These are phyloP conservation scores for Nasonia giraulti DNA, from an alignment of 1,140 invertebrate species.

Conservation along the genomic window DNA sequence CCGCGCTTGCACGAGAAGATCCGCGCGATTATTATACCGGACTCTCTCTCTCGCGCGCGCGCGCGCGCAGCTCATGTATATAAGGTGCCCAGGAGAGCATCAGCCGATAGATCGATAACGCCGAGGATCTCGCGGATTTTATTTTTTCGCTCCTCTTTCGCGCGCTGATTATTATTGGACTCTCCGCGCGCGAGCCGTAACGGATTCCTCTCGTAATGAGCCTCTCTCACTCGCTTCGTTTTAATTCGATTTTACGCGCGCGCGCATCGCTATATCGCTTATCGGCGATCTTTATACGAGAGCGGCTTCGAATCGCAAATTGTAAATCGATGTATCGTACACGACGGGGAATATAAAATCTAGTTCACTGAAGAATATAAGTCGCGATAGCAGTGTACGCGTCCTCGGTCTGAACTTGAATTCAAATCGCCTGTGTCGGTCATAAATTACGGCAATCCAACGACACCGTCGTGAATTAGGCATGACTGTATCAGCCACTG, in stretches of 20 bases:
- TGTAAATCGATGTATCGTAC: no score
- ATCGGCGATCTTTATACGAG: no score
- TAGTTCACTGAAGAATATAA: not conserved
- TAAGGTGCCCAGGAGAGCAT: not conserved
- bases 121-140: not conserved
- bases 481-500: constrained; percentile 5
- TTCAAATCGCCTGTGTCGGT: not conserved
- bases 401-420: not conserved
- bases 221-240: not conserved
- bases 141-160: not conserved
- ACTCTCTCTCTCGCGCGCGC: not conserved
- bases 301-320: no score
- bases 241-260: not conserved
- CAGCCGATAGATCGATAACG: constrained; percentile 31
- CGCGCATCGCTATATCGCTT: not conserved
- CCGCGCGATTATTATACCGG: constrained; percentile 30
- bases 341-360: constrained; percentile 1
- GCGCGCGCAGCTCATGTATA: not conserved
- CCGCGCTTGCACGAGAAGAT: not conserved
- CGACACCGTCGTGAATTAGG: constrained; percentile 1
- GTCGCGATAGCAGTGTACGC: no score
- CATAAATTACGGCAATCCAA: constrained; percentile 30
- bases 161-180: not conserved
- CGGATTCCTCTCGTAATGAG: not conserved
- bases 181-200: not conserved